Base-by-base conservation (phyloP, 2,113 vertebrate genomes). In the Limanda limanda region DNA sequence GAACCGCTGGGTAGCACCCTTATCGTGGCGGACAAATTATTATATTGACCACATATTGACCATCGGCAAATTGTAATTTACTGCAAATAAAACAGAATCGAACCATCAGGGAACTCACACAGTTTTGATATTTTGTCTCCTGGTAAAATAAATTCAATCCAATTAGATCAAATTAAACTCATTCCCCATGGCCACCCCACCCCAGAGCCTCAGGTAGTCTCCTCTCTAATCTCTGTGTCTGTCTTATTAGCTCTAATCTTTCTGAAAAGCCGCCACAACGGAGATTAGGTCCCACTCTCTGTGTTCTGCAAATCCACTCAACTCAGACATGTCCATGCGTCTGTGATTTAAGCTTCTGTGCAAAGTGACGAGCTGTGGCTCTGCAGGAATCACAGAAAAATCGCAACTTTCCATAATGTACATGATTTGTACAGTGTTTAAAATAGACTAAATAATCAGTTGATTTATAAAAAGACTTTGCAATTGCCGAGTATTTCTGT, bases 201-300 rank as follows among this genome's bases (percentile, higher is more conserved):
- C 24, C 42, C 5, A 37, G 45, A 68, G 51, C 67, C 64, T 12
- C 24, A 1, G 7, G 40, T 70, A 31, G 66, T 67, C 62, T 56
- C 18, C 18, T 12, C 17, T 76, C 48, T 88, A 88, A 88, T 87
- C 86, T 81, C 47, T 72, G 0, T 70, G 59, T 79, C 71, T 84
- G 68, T 71, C 78, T 76, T 78, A 85, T 86, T 89, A 78, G 79
- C 55, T 59, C 10, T 66, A 77, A 72, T 71, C 63, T 76, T 15
- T 48, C 69, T 66, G 71, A 68, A 82, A 88, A 79, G 64, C 84
- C 77, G 54, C 73, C 55, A 78, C 37, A 55, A 4, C 21, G 13
- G 35, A 73, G 72, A 83, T 88, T 76, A 82, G 10, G 13, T 20
- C 24, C 61, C 17, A 4, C 61, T 76, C 67, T 47, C 35, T 35